Evolutionary conservation across 2,797 vertebrate species (phyloP), one percentile per base, ranked within the genome.

Genomic region (Urophycis tenuis): DNA sequence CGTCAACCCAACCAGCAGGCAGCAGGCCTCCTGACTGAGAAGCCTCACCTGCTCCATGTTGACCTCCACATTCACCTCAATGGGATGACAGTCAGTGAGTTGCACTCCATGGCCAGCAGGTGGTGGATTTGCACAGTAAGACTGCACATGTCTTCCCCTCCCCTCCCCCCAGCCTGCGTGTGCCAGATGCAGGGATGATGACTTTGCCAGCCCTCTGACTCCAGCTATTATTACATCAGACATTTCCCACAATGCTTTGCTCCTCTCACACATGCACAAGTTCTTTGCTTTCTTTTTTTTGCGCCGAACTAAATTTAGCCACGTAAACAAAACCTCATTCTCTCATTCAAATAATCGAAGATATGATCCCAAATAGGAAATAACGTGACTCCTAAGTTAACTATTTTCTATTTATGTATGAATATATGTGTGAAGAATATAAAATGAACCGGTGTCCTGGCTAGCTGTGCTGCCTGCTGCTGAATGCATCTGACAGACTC

Each of bases 101-200:
- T 71, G 19, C 69, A 33, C 69, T 32, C 69, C 69, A 71, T n/a
- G 30, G 30, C 69, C 69, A 71, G 30, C 69, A 71, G 69, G 69
- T 71, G 69, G 69, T 15, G 30, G 30, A 71, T 31, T 71, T 33
- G 12, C 69, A 4, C 69, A 31, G 60, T 29, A 49, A 22, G n/a
- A 67, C 60, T 67, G 45, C 19, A 49, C 36, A 45, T 45, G 64
- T 31, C 69, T 6, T 10, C 2, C 69, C 69, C 30, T 31, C 80
- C 83, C 77, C 79, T 78, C 88, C 87, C 78, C 76, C 76, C 72
- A 78, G 83, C 80, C 79, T 78, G 77, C 79, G 74, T 74, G 88
- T 89, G 89, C 87, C 88, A 92, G 88, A 91, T 89, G 88, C 88
- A 79, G 87, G 78, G 79, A 85, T 76, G 80, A 87, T 71, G 69